Percentiles rank a stretch among this genome's conserved stretches.
Evolutionary conservation across 2,797 vertebrate genomes (phyloP).

Genomic region (Acridotheres tristis): DNA sequence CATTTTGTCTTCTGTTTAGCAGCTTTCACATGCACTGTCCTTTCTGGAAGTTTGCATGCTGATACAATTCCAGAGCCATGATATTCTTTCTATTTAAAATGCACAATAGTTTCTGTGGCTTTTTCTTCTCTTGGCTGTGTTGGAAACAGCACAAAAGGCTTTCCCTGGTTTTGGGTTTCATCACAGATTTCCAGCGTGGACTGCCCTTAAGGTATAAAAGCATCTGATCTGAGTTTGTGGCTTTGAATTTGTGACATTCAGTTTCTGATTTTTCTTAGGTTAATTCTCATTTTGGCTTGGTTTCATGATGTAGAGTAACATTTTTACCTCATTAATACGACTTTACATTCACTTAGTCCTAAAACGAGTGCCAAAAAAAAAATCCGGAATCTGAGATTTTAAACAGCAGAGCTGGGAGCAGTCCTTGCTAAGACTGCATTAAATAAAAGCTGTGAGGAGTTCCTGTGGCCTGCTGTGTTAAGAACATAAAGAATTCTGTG

Average conservation of each 20-base stretch:
- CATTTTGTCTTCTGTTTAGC: background rate
- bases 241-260: background rate
- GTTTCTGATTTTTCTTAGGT: background rate
- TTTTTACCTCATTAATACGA: background rate
- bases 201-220: background rate
- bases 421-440: background rate
- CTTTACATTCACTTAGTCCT: background rate
- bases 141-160: background rate
- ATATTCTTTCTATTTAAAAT: background rate
- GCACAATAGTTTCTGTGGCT: background rate
- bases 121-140: background rate
- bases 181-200: background rate
- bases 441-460: background rate
- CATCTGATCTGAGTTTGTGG: conserved; percentile 21
- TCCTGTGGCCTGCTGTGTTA: background rate
- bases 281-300: background rate
- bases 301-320: background rate
- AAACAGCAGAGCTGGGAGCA: background rate
- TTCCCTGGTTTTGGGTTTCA: background rate
- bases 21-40: background rate
- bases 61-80: background rate
- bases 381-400: background rate
- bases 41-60: background rate
- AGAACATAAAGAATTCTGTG: background rate
- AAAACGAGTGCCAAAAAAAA: background rate